A percentile compares a stretch with the other conserved stretches of the same genome.
Conservation (phyloP, 2,888 invertebrate species). For the Seira sanloemensis region DNA sequence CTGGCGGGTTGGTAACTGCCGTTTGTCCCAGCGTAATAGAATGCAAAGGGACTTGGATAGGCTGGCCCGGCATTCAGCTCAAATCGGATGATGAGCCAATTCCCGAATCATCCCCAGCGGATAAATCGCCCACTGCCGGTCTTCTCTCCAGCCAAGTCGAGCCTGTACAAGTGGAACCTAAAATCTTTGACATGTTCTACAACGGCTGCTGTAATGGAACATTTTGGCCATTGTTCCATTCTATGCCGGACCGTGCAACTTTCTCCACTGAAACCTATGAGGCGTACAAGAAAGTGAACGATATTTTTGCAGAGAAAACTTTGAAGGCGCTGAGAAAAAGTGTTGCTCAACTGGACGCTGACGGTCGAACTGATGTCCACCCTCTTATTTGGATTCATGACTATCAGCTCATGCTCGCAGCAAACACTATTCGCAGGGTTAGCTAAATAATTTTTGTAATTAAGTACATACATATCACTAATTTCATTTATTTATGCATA, state of each 20-base stretch:
- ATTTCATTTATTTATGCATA: too few relatives aligned
- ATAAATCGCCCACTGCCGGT: constrained; percentile 91
- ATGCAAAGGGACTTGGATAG: constrained; percentile 91
- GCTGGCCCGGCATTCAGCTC: constrained; percentile 92
- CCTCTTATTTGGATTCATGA: constrained; percentile 79
- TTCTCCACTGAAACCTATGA: constrained; percentile 89
- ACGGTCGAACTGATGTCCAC: constrained; percentile 74
- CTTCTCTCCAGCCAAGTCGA: constrained; percentile 86
- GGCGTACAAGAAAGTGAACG: constrained; percentile 75
- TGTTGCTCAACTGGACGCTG: constrained; percentile 74
- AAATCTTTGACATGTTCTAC: constrained; percentile 89
- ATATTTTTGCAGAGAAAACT: constrained; percentile 75
- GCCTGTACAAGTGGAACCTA: constrained; percentile 85
- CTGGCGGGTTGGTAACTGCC: constrained; percentile 89
- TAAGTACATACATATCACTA: too few relatives aligned
- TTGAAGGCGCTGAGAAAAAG: constrained; percentile 75
- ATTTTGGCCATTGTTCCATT: constrained; percentile 94
- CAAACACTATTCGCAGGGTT: constrained; percentile 77
- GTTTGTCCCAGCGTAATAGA: constrained; percentile 93
- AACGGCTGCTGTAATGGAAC: constrained; percentile 91
- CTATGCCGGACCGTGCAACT: constrained; percentile 92
- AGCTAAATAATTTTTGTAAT: constrained; percentile 23
- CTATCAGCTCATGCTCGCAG: constrained; percentile 78
- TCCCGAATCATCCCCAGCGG: constrained; percentile 90
- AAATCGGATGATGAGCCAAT: constrained; percentile 85